Base-by-base conservation (phyloP, 2,888 invertebrate genomes). In the Apodemia mormo region DNA sequence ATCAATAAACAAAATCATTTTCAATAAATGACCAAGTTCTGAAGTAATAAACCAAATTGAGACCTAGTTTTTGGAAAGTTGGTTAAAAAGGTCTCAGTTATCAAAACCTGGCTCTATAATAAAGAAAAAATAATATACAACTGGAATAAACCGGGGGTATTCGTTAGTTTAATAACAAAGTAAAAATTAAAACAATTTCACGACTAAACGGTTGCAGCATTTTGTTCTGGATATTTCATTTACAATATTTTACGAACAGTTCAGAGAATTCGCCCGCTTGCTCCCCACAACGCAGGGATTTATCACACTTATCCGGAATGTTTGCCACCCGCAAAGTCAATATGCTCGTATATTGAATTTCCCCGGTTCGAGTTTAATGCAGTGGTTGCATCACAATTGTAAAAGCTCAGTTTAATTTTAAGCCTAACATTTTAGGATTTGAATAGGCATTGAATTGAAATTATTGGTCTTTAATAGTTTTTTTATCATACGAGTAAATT, bases 211-310 rank as follows among this genome's bases (percentile, higher is more conserved):
- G 2, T 54, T 54, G 22, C 54, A 22, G 54, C 7, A 22, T 66
- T 64, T 64, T 45, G 12, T 49, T 66, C 14, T 8, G 22, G 43
- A 40, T 37, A 45, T 66, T 54, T 22, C 22, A 54, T 54, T 54
- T 54, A 54, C 54, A 64, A 61, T 64, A 64, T 64, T 64, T 64
- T 8, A 29, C 30, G 58, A 58, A 30, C 58, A n/a, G 12, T 64
- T 6, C 37, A 14, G 7, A 37, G 14, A 37, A 64, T n/a, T 8
- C 14, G n/a, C 37, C n/a, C 64, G 29, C 12, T 14, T 3, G 37
- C 37, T 14, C 12, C 14, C 14, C 64, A 58, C 64, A 64, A 64
- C 37, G 61, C 33, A 10, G 61, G 61, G 61, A 64, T 64, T n/a
- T 64, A 61, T 64, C 30, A 64, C 61, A 64, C 61, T 37, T 37